phyloP scores from a whole-genome alignment of 2,888 invertebrate species.

The Erpobdella octoculata region DNA sequence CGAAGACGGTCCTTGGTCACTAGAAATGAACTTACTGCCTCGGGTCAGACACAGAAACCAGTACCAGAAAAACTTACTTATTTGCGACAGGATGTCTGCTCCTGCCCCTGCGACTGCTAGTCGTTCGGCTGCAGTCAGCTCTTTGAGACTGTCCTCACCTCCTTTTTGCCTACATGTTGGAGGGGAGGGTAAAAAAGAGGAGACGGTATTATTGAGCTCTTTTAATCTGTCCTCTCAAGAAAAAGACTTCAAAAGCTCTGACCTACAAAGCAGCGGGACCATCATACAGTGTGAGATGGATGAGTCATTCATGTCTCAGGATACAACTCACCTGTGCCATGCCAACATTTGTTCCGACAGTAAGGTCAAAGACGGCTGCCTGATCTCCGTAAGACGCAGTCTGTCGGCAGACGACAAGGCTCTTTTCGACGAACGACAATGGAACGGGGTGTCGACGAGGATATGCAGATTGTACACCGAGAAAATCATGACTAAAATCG shows the following conservation, averaged over 20 bases:
- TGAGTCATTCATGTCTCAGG: slow-evolving; percentile 11
- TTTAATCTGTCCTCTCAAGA: neutral
- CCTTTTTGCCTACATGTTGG: neutral
- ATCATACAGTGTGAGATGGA: slow-evolving; percentile 21
- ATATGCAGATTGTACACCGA: neutral
- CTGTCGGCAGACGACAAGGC: slow-evolving; percentile 20
- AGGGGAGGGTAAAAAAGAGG: neutral
- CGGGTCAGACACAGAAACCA: slow-evolving; percentile 31
- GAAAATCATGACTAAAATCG: neutral
- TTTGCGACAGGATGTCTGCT: slow-evolving; percentile 3
- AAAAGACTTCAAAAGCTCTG: neutral
- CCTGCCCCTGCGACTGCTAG: neutral
- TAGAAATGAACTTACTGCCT: slow-evolving; percentile 16
- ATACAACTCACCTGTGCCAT: neutral
- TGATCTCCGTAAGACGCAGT: slow-evolving; percentile 2
- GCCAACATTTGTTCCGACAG: neutral
- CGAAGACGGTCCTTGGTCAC: slow-evolving; percentile 55
- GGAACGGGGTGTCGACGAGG: neutral
- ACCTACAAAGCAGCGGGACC: slow-evolving; percentile 14
- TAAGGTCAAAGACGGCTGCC: neutral
- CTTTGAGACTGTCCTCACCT: neutral
- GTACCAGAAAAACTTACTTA: slow-evolving; percentile 29
- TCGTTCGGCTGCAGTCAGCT: too few relatives aligned
- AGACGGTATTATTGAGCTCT: neutral
- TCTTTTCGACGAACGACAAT: neutral